Evolutionary conservation across 2,113 vertebrate species (phyloP), one percentile per base, ranked within the genome.

Genomic region (Aldabrachelys gigantea): DNA sequence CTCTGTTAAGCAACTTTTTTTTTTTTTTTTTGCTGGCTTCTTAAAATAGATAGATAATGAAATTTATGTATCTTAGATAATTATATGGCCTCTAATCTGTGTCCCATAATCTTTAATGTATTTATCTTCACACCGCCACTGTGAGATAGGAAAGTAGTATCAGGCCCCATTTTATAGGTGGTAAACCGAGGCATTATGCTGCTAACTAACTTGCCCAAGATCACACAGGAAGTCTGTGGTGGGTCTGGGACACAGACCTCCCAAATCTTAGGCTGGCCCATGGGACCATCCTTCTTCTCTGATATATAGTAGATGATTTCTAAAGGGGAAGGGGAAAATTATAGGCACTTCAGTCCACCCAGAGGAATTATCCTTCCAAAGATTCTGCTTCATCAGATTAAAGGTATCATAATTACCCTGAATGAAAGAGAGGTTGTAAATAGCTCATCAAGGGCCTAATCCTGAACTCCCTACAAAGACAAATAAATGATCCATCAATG

Each of bases 321-420:
- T 47, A 78, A 47, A 44, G 22, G 41, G 41, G 44, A 8, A 47
- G 41, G 25, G 0, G 41, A 78, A 16, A 41, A 78, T 78, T 47
- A 25, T 2, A 47, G 50, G 6, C 49, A 35, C 4, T 4, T 8
- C 47, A 21, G 31, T 29, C 27, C 38, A 9, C 50, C 29, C 21
- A 41, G 65, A 52, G 53, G 25, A 11, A 44, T 2, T 11, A 19
- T 38, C 25, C 21, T 75, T 80, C 50, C 10, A 31, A 35, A 80
- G 79, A 21, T 22, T 86, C n/a, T 21, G 17, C n/a, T 72, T 53
- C 62, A 49, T 38, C 49, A 41, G 24, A 10, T 1, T 0, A 84
- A 47, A 88, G 59, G 0, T 3, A 44, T 78, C 69, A 38, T 29
- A 9, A 0, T 50, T 14, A 29, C 0, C 1, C 65, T 14, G 80